Evolutionary conservation across 2,888 invertebrate species (phyloP).

Genomic region (Hofmannophila pseudospretella): DNA sequence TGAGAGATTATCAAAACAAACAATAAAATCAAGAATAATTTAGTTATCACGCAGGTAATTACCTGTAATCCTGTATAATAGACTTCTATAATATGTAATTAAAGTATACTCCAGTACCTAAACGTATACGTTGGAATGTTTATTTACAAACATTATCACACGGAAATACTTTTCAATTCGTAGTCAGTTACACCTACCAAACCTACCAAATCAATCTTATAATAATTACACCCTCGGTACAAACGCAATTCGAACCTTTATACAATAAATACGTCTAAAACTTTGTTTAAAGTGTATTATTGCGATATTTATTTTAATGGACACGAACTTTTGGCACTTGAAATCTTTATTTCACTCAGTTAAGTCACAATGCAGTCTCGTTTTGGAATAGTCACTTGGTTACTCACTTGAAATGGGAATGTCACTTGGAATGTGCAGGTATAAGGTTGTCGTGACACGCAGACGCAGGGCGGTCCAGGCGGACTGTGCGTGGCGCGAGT

Average conservation of each 20-base stretch:
- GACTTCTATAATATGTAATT: conserved; percentile 15
- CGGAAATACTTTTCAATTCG: conserved; percentile 34
- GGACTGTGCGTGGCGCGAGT: not conserved
- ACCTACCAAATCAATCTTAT: conserved; percentile 21
- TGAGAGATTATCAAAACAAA: no score
- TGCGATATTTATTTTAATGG: conserved; percentile 56
- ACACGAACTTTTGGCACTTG: conserved; percentile 63
- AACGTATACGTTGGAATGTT: conserved; percentile 58
- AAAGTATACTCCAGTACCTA: conserved; percentile 48
- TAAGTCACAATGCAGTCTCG: conserved; percentile 25
- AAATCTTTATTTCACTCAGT: conserved; percentile 30
- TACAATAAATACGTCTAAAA: conserved; percentile 46
- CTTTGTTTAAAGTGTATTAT: conserved; percentile 40
- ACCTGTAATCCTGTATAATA: not conserved
- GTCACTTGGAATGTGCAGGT: conserved; percentile 20
- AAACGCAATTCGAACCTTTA: conserved; percentile 23
- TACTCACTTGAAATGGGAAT: conserved; percentile 19
- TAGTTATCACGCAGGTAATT: no score
- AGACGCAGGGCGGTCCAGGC: conserved; percentile 3
- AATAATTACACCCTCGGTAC: conserved; percentile 36
- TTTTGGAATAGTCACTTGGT: conserved; percentile 12
- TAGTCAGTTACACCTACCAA: conserved; percentile 7
- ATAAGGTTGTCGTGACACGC: conserved; percentile 6
- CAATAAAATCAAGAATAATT: no score
- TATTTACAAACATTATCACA: conserved; percentile 62